Base-by-base conservation (phyloP, 2,113 vertebrate genomes). In the Labrus mixtus region DNA sequence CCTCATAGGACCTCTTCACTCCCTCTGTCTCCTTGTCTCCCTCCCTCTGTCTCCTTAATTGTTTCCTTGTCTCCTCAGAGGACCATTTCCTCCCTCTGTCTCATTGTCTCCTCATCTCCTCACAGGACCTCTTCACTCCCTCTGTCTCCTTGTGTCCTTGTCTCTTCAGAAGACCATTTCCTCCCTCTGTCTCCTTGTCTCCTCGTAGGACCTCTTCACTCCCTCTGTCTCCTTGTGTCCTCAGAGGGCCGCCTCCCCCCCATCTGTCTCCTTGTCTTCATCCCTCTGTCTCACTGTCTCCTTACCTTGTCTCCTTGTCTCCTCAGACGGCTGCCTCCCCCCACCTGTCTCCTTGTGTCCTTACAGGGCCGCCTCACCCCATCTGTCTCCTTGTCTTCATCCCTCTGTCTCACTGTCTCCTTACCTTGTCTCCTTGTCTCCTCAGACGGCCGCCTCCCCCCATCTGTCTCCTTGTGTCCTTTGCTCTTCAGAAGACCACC, bases 201-300 rank as follows among this genome's bases (percentile, higher is more conserved):
- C 39, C 39, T 43, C 39, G 2, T 6, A 29, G 39, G 43, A 45
- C 4, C 43, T 13, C 43, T 10, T 15, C 12, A 4, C 17, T 19
- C 8, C 15, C 3, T 5, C 20, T 46, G 4, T 33, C 33, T 20
- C 16, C 10, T 23, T 41, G 33, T 53, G 3, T 16, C 36, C 48
- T 41, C 93, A 99, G 97, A 96, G 92, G 95, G 97, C 89, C 95
- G 88, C 41, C 92, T 95, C 1, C 96, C 96, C 20, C 97, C 97
- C 0, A n/a, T 91, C 95, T 9, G 89, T 99, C 13, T 33, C 29
- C 29, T 48, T 29, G 5, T 10, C n/a, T n/a, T n/a, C 29, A 33
- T 7, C 20, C 19, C 19, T n/a, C 61, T 29, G 45, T n/a, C 10
- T 33, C n/a, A n/a, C n/a, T n/a, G n/a, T n/a, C n/a, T 33, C n/a